Conservation (phyloP, 1,140 invertebrate species). For the Sitodiplosis mosellana region DNA sequence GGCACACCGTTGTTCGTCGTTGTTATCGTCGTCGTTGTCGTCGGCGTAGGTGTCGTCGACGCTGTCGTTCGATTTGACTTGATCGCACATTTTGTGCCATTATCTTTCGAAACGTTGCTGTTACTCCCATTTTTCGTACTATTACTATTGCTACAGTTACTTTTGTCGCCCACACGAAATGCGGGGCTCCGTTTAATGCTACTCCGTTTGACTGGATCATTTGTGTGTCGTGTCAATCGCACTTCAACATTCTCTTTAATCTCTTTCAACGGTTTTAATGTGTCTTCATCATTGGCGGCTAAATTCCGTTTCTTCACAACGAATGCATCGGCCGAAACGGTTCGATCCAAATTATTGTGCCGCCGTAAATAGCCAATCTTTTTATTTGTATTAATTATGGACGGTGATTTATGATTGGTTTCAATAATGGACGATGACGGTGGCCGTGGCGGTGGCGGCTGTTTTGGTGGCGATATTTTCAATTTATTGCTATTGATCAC, state of each 20-base stretch:
- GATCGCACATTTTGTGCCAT: too few relatives aligned
- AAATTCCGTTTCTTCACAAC: not conserved
- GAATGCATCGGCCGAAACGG: too few relatives aligned
- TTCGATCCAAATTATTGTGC: not conserved
- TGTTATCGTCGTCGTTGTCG: too few relatives aligned
- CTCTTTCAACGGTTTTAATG: not conserved
- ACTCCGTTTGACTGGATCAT: conserved; percentile 32
- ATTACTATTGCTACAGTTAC: conserved; percentile 22
- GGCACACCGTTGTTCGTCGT: conserved; percentile 1
- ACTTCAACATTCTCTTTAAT: not conserved
- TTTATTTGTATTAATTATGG: not conserved
- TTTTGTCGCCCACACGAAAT: conserved; percentile 33
- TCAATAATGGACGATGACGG: not conserved
- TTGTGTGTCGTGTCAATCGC: conserved; percentile 29
- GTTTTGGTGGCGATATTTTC: not conserved
- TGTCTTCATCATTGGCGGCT: not conserved
- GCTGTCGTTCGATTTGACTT: too few relatives aligned
- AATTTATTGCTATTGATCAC: not conserved
- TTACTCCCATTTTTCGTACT: not conserved
- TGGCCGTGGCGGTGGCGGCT: not conserved
- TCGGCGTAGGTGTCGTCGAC: too few relatives aligned
- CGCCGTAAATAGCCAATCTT: not conserved
- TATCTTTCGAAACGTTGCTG: too few relatives aligned
- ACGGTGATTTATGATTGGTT: not conserved
- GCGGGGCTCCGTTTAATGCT: conserved; percentile 39